Evolutionary conservation across 2,113 vertebrate species (phyloP).

Genomic region (Athene cunicularia): DNA sequence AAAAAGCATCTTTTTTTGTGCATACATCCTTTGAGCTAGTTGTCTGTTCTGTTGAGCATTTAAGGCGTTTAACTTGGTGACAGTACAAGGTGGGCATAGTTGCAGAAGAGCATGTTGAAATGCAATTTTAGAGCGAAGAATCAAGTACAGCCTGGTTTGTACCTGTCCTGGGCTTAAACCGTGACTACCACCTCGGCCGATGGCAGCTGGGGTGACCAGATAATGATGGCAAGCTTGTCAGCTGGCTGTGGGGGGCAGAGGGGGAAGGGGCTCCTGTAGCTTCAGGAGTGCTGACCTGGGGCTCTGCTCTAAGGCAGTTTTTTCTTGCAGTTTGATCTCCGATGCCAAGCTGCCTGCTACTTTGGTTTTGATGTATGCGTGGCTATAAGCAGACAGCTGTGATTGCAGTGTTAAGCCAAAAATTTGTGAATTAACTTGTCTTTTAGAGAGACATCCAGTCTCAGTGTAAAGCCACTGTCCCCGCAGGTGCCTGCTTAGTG

Average conservation of each 20-base stretch:
- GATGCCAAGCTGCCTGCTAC: background rate
- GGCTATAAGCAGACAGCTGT: background rate
- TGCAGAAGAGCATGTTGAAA: background rate
- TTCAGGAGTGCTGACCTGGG: background rate
- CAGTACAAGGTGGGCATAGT: background rate
- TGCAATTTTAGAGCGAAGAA: background rate
- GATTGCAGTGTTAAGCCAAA: background rate
- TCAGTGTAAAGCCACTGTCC: accelerated
- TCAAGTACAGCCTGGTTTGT: background rate
- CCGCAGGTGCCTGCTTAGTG: background rate
- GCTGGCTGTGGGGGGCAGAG: background rate
- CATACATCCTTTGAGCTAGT: accelerated
- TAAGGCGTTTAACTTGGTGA: background rate
- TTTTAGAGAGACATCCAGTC: background rate
- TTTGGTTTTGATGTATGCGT: background rate
- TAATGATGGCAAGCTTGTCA: background rate
- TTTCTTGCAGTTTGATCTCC: background rate
- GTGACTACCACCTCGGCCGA: background rate
- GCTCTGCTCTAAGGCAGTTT: background rate
- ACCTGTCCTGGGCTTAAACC: too few species aligned
- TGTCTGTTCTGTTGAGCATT: background rate
- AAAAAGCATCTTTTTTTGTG: background rate
- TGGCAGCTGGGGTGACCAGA: background rate
- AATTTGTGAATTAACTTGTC: background rate
- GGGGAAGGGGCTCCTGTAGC: background rate